Evolutionary conservation across 2,888 invertebrate species (phyloP).

Genomic region (Meiosimyza platycephala): DNA sequence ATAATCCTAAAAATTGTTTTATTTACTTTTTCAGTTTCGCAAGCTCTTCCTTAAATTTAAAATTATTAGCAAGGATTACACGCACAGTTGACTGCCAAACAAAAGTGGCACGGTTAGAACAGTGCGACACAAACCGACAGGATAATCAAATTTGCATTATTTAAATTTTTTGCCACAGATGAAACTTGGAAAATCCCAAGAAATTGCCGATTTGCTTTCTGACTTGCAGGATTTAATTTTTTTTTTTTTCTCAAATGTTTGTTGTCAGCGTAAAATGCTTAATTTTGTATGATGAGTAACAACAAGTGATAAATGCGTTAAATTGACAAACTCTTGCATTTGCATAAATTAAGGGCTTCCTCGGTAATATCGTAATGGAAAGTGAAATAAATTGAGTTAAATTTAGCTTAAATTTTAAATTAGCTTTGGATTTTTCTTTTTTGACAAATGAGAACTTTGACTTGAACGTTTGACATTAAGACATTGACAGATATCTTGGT

Average conservation of each 20-base stretch:
- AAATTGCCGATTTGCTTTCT: not conserved
- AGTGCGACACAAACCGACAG: slow-evolving; percentile 33
- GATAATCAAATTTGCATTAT: slow-evolving; percentile 54
- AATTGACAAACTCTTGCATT: slow-evolving; percentile 22
- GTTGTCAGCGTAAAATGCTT: not conserved
- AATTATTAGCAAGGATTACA: slow-evolving; percentile 52
- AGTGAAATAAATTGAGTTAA: not conserved
- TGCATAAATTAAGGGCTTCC: slow-evolving; percentile 25
- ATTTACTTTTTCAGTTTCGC: not conserved
- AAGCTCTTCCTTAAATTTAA: slow-evolving; percentile 45
- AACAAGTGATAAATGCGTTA: slow-evolving; percentile 27
- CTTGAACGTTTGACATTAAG: not conserved
- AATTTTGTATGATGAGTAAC: not conserved
- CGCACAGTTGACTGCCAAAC: slow-evolving; percentile 45
- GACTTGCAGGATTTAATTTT: not conserved
- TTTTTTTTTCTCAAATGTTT: not conserved
- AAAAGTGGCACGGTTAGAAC: slow-evolving; percentile 1
- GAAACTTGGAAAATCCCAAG: not conserved
- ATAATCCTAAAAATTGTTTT: slow-evolving; percentile 26
- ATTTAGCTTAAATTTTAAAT: not conserved
- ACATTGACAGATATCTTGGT: slow-evolving; percentile 4
- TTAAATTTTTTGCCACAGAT: slow-evolving; percentile 46
- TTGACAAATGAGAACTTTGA: too few relatives aligned
- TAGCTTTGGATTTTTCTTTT: too few relatives aligned
- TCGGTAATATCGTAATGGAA: not conserved